Base-by-base conservation (phyloP, 2,888 invertebrate genomes). In the Sphecodes monilicornis region DNA sequence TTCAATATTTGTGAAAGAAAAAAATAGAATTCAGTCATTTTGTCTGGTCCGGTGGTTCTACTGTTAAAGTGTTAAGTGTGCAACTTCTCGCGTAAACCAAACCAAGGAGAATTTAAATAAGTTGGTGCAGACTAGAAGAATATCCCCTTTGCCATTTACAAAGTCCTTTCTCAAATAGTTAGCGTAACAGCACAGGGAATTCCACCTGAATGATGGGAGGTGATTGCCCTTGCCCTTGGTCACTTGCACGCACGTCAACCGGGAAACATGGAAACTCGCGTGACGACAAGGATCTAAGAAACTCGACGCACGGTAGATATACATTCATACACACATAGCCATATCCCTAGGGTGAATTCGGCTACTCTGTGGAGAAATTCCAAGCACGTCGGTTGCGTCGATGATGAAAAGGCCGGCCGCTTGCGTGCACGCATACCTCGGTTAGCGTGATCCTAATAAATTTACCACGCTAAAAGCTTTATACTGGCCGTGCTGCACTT, bases 371-470 rank as follows among this genome's bases (percentile, higher is more conserved):
- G 18, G 64, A 46, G 72, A 50, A 89, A 87, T 87, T 89, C 85
- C 78, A 75, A 36, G 41, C 78, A 80, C 85, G 85, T 78, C 78
- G 46, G 72, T 64, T 5, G 1, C 39, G 60, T 13, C 39, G 18
- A 10, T 26, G 36, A 43, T 29, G 50, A 68, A 69, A 32, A 46
- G 41, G 60, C 39, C 43, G 39, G 18, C 41, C 10, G 26, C 69
- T 50, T 76, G 71, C 74, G 69, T 68, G 72, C 66, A n/a, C 72
- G 76, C 70, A 73, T 73, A 68, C 75, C 68, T n/a, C 64, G 68
- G 78, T 84, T 86, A 71, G 82, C 85, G 86, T 79, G 89, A 86
- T 79, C 71, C 79, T 82, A 88, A 86, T 85, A 81, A 89, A 88
- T 86, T 89, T 86, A 88, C 60, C 75, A 26, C 39, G 41, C 83